These are phyloP conservation scores for Sarcophaga rosellei DNA, from an alignment of 2,888 invertebrate species.

Conservation along the genomic window DNA sequence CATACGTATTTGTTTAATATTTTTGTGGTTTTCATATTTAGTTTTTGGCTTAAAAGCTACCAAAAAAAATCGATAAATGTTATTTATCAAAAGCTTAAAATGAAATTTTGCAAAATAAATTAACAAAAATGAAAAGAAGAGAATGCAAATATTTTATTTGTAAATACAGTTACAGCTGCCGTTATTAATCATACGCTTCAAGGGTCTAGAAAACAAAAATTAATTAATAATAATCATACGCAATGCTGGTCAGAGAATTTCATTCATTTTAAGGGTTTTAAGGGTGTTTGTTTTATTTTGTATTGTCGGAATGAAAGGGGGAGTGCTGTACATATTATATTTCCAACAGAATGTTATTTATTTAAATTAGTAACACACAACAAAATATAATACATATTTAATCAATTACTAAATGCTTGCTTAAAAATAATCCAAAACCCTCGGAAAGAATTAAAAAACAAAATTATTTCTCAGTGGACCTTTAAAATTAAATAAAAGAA, in stretches of 20 bases:
- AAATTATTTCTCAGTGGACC: too few species aligned
- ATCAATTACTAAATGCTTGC: too few species aligned
- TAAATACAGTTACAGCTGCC: not conserved
- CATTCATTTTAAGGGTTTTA: not conserved
- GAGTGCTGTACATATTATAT: too few species aligned
- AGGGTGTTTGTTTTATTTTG: not conserved
- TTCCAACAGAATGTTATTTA: too few species aligned
- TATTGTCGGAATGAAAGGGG: not conserved
- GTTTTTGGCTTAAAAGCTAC: not conserved
- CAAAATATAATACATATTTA: too few species aligned
- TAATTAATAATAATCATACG: not conserved
- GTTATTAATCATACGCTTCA: not conserved
- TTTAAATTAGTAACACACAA: too few species aligned
- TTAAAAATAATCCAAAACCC: too few species aligned
- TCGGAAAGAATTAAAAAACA: too few species aligned
- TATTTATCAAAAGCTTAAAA: not conserved
- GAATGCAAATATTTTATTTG: not conserved
- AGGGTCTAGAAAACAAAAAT: not conserved
- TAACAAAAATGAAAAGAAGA: not conserved
- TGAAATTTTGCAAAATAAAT: not conserved
- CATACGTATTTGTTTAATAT: not conserved
- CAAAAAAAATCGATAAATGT: not conserved
- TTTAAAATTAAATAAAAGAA: too few species aligned
- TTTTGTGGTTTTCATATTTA: not conserved
- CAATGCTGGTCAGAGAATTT: not conserved